Evolutionary conservation across 2,888 invertebrate genomes (phyloP), one percentile per base, ranked within the genome.

Genomic region (Sinotaia quadrata): DNA sequence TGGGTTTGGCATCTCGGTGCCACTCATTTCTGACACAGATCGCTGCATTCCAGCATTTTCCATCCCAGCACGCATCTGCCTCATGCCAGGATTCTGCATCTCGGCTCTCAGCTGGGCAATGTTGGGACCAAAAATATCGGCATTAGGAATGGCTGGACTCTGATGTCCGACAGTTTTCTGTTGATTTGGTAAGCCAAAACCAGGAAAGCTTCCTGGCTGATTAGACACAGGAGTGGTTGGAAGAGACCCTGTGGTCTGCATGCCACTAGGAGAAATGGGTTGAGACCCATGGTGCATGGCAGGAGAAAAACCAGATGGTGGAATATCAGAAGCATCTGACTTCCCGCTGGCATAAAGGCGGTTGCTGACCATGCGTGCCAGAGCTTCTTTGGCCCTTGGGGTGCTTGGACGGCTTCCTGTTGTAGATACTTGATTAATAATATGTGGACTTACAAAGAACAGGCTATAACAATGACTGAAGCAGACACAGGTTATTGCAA

Each of bases 311-410:
- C 67, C 67, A 1, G 66, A 62, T 41, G 67, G 68, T 4, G 73
- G 60, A 5, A 60, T 61, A 21, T 72, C 72, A 29, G 58, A 36
- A 10, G 37, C 66, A 33, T 65, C 65, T 1, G 66, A 58, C 66
- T 65, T 72, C 47, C 60, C 71, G 52, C 66, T 60, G 65, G 77
- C 85, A 73, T 80, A 80, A 62, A 82, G 77, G 58, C 84, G 78
- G 71, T 76, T 84, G 76, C 74, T 85, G 63, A 97, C 90, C 94
- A 97, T 95, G 87, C 97, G 96, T 21, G 97, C 97, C 68, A 98
- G 90, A 0, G 97, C 97, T 0, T 97, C 97, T 90, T 97, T 98
- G 3, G 83, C 78, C 67, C 78, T 73, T 18, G 84, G 82, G n/a
- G 81, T 81, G 57, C 74, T 77, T 8, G 82, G 83, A 8, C 81